Base-by-base conservation (phyloP, 2,113 vertebrate species). In the Menura novaehollandiae region DNA sequence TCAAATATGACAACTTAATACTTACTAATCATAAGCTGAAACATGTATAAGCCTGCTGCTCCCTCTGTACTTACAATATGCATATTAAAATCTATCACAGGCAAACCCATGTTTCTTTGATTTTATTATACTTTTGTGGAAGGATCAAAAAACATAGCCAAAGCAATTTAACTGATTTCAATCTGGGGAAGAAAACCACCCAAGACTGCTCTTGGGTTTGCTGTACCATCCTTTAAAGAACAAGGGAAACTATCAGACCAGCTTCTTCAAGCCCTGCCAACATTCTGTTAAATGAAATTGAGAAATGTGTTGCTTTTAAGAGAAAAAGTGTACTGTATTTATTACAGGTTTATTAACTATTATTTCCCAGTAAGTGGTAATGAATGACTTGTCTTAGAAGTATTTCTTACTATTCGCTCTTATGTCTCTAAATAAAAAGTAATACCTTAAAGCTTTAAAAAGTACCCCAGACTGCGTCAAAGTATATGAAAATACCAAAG, bases 11-110 rank as follows among this genome's bases (percentile, higher is more conserved):
- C 30, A 81, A 60, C 39, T 52, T 93, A 68, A 79, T 91, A 82
- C 32, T 85, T 63, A 58, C 9, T 80, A 4, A 55, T 53, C 37
- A 89, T 53, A 90, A 91, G 55, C 80, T 82, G 81, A 96, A 95
- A 52, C n/a, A 22, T 52, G 74, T 22, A 23, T 33, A 88, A 90
- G n/a, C 59, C 35, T 94, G 27, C 78, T 94, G 67, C 52, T 94
- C 78, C 17, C 47, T 71, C 90, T 95, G 82, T 94, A 89, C 58
- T 66, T 90, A 49, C 1, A 85, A 91, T 30, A 85, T 81, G 79
- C 41, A 13, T 78, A 96, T 82, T 97, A 98, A 98, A 95, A 83
- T 87, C 83, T 85, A 58, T 78, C 89, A 92, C 94, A 96, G 55
- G 56, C 86, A 74, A 81, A 88, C 77, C 1, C 1, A 2, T 26